Conservation (phyloP, 2,888 invertebrate genomes). For the Pollenia amentaria region DNA sequence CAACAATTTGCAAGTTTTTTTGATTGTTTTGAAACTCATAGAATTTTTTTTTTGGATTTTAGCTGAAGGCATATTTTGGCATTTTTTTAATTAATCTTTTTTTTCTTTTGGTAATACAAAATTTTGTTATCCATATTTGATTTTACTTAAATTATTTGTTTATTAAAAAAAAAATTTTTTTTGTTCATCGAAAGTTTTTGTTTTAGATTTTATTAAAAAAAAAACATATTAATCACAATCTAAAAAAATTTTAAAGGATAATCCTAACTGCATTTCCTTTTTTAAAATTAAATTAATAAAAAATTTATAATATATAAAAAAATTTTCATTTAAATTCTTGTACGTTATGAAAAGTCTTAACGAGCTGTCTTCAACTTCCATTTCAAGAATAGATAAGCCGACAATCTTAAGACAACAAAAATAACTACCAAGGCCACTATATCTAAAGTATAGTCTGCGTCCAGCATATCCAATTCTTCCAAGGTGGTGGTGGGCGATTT, state of each 20-base stretch:
- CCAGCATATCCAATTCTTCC: conserved; percentile 93
- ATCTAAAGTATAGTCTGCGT: conserved; percentile 91
- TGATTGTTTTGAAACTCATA: conserved; percentile 5
- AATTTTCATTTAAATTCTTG: conserved; percentile 46
- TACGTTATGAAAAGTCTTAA: conserved; percentile 84
- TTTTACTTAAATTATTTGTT: conserved; percentile 29
- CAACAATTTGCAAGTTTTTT: not conserved
- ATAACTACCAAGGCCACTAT: conserved; percentile 92
- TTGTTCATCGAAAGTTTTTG: conserved; percentile 44
- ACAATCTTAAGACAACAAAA: conserved; percentile 91
- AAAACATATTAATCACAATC: conserved; percentile 56
- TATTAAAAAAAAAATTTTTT: conserved; percentile 6
- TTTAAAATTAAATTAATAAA: conserved; percentile 41
- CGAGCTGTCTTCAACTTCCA: conserved; percentile 94
- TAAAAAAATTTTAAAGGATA: conserved; percentile 50
- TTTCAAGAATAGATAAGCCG: conserved; percentile 93
- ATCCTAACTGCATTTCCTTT: conserved; percentile 34
- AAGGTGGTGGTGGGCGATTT: conserved; percentile 92
- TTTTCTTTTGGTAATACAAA: conserved; percentile 16
- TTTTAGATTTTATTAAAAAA: conserved; percentile 43
- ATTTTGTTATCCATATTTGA: conserved; percentile 7
- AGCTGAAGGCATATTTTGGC: conserved; percentile 66
- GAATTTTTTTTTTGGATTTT: conserved; percentile 24
- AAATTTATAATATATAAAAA: conserved; percentile 13
- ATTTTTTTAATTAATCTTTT: conserved; percentile 32